phyloP scores from a whole-genome alignment of 2,797 vertebrate species.

The Chelonia mydas region DNA sequence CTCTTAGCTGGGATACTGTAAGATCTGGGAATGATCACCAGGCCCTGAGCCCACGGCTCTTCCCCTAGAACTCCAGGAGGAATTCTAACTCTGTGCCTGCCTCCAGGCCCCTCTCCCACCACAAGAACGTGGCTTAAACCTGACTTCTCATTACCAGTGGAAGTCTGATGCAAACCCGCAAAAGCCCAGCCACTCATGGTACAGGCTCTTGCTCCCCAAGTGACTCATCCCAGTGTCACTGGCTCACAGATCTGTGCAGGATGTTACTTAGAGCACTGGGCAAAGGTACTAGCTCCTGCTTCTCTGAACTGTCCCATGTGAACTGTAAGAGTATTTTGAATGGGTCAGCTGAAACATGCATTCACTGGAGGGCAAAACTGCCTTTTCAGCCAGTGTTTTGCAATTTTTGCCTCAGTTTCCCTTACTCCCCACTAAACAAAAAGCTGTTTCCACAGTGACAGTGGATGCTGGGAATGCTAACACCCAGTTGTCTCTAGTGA shows the following conservation, averaged over 20 bases:
- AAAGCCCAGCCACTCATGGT: neutral
- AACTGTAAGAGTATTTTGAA: neutral
- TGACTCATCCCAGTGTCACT: neutral
- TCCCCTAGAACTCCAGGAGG: neutral
- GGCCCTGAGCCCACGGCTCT: neutral
- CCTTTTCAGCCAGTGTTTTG: neutral
- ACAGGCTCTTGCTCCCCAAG: neutral
- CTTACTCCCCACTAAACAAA: neutral
- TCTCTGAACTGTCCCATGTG: neutral
- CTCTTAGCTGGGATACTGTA: neutral
- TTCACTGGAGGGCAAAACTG: neutral
- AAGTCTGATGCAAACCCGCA: neutral
- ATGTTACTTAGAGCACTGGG: neutral
- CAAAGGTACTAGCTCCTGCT: neutral
- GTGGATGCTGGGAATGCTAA: constrained; percentile 28
- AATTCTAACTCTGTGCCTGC: neutral
- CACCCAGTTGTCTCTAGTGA: constrained; percentile 46
- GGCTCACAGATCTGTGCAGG: neutral
- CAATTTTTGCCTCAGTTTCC: neutral
- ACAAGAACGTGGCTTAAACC: neutral
- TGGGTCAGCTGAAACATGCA: neutral
- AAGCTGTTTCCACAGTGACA: neutral
- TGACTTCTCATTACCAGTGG: neutral
- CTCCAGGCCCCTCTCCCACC: neutral
- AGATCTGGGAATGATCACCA: neutral